Evolutionary conservation across 2,797 vertebrate genomes (phyloP).

Genomic region (Chiropotes sagulatus): DNA sequence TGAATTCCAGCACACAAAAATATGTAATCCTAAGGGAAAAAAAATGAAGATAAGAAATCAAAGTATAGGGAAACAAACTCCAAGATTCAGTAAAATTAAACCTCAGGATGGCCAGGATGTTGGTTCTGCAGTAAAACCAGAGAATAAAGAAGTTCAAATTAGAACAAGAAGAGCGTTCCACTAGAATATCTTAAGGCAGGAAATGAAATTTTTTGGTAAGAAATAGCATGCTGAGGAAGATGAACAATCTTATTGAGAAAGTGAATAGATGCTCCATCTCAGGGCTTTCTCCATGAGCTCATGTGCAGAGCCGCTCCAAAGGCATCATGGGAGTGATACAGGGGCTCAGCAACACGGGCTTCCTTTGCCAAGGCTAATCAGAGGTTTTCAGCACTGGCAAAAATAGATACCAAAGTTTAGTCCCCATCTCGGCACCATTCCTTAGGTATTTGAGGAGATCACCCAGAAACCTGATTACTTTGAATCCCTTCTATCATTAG

Average conservation of each 20-base stretch:
- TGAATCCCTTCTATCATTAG: background rate
- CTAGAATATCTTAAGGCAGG: background rate
- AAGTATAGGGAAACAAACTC: background rate
- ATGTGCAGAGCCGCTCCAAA: background rate
- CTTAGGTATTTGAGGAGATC: background rate
- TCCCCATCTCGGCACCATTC: too few species aligned
- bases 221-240: background rate
- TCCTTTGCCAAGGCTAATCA: background rate
- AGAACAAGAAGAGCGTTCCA: background rate
- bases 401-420: background rate
- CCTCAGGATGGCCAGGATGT: background rate
- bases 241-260: background rate
- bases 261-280: too few species aligned
- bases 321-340: background rate
- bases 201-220: background rate
- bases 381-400: background rate
- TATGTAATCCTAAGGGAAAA: too few species aligned
- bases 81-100: background rate
- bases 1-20: background rate
- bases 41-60: background rate
- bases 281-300: background rate
- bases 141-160: background rate
- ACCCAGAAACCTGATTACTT: background rate
- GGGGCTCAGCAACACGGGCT: background rate
- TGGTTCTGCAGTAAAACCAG: background rate